Percentiles rank a stretch among this genome's conserved stretches.
Conservation (phyloP, 1,140 invertebrate genomes). For the Samia ricini region DNA sequence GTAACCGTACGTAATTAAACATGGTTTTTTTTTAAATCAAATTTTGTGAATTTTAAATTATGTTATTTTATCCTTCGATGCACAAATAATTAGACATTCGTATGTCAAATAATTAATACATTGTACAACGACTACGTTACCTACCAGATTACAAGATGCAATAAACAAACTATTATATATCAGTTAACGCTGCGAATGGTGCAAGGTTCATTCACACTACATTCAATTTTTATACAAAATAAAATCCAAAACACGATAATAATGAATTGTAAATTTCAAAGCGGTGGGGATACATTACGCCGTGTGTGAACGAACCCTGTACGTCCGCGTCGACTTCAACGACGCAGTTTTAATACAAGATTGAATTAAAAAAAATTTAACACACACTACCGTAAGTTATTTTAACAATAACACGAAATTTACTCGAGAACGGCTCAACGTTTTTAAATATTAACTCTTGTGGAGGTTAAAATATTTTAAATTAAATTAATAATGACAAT, state of each 20-base stretch:
- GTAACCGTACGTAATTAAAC: not conserved
- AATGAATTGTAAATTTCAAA: not conserved
- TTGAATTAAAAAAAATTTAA: not conserved
- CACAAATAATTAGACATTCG: not conserved
- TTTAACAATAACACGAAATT: not conserved
- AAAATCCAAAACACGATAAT: not conserved
- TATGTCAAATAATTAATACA: not conserved
- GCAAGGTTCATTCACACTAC: not conserved
- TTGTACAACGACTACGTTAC: conserved; percentile 3
- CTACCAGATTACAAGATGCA: not conserved
- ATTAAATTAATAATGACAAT: no score
- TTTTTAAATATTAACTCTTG: no score
- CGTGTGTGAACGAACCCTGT: not conserved
- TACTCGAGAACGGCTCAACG: no score
- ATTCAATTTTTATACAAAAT: not conserved
- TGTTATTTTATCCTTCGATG: not conserved
- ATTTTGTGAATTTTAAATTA: not conserved
- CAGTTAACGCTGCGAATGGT: not conserved
- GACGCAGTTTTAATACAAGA: not conserved
- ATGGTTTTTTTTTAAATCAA: not conserved
- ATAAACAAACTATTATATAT: conserved; percentile 1
- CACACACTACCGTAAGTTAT: not conserved
- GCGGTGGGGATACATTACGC: not conserved
- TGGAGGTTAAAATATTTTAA: no score
- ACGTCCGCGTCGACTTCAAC: not conserved